These are phyloP conservation scores for Cherax quadricarinatus DNA, from an alignment of 1,140 invertebrate genomes.

Conservation along the genomic window DNA sequence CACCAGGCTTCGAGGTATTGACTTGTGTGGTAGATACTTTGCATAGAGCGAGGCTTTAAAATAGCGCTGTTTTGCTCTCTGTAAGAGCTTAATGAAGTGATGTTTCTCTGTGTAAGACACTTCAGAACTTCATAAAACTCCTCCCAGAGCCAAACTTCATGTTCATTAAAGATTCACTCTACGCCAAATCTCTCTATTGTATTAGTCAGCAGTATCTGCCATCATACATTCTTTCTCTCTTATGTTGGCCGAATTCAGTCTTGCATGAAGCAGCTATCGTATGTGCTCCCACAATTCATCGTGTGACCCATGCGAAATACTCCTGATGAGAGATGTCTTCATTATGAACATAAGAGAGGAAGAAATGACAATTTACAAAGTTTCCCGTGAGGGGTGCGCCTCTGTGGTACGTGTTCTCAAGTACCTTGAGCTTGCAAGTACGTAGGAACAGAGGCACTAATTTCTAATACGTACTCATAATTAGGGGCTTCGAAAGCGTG, in stretches of 20 bases:
- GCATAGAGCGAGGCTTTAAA: no score
- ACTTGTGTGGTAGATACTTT: no score
- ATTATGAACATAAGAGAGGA: constrained; percentile 10
- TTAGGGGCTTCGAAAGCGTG: not conserved
- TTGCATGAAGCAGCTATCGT: not conserved
- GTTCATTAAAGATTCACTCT: no score
- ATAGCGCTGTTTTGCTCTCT: no score
- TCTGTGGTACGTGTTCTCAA: constrained; percentile 55
- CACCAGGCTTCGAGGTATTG: no score
- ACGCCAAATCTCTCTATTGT: no score
- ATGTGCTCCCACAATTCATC: not conserved
- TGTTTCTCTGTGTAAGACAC: no score
- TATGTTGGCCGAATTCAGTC: not conserved
- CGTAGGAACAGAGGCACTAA: not conserved
- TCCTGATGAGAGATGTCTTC: not conserved
- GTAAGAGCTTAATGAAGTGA: no score
- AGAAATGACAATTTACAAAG: constrained; percentile 17
- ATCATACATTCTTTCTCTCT: not conserved
- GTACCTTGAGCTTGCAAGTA: constrained; percentile 25
- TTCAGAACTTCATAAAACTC: no score
- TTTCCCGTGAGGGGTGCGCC: not conserved
- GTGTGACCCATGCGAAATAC: not conserved
- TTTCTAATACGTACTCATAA: no score
- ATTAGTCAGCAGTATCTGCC: no score
- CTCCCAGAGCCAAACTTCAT: no score